Evolutionary conservation across 2,888 invertebrate species (phyloP), one percentile per base, ranked within the genome.

Genomic region (Pterostichus madidus): DNA sequence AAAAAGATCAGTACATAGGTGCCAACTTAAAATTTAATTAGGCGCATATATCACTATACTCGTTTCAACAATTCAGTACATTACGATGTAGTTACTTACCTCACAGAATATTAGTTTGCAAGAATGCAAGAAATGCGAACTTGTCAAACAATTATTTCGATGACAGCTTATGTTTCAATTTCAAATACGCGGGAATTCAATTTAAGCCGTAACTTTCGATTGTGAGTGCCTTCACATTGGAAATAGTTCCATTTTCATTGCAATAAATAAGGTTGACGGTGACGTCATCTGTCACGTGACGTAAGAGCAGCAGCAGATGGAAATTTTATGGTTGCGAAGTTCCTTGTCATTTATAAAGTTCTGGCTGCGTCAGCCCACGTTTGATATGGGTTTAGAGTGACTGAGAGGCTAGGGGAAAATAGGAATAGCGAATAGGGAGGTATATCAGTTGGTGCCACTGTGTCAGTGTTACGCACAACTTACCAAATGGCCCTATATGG

Each of bases 331-430:
- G 64, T 35, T 35, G 35, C 32, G 11, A 32, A 64, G 64, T 64
- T 64, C 31, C 64, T 64, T 64, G 64, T 64, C 64, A 64, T 64
- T 64, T 64, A 64, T 64, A 64, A 64, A 64, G 64, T 64, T 64
- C 64, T 35, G 35, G 35, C 64, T 64, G 31, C 64, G 64, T 64
- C 64, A 64, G 64, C 64, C 59, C 32, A 2, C 8, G 35, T 11
- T 64, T 64, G 64, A 64, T 64, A 32, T 64, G 35, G 64, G 64
- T 64, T 35, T 35, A 35, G 49, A 24, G 24, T 24, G 24, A 24
- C 2, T 24, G 24, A 24, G 24, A 24, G 49, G 5, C 10, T 39
- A 39, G 13, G n/a, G 24, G 24, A 24, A 24, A 49, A 49, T 13
- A 49, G 49, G n/a, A 13, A 11, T 49, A 49, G 49, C 24, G 49